Percentiles rank a stretch among this genome's conserved stretches.
phyloP scores from a whole-genome alignment of 2,797 vertebrate species.

The Gymnothorax javanicus region DNA sequence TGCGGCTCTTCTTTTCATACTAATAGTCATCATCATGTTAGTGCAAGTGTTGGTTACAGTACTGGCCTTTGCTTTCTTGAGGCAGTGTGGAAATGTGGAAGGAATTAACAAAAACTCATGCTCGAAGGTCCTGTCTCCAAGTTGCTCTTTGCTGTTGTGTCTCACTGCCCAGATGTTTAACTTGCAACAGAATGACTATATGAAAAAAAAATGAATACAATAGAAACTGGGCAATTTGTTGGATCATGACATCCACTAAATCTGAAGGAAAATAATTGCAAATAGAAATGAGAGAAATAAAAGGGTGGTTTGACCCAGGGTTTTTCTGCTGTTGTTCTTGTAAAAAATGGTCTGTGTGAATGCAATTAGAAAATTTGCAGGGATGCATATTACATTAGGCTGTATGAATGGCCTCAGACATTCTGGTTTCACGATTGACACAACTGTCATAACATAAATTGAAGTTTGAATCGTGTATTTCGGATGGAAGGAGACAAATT shows the following conservation, averaged over 20 bases:
- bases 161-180: neutral
- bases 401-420: neutral
- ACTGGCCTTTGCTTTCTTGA: neutral
- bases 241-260: neutral
- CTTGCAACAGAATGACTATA: neutral
- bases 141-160: neutral
- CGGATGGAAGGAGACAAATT: neutral
- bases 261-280: neutral
- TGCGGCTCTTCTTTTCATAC: neutral
- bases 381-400: neutral
- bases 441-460: neutral
- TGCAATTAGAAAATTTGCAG: neutral
- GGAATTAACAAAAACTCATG: neutral
- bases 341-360: neutral
- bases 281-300: neutral
- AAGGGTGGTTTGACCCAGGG: neutral
- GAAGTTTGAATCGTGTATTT: neutral
- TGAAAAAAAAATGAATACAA: neutral
- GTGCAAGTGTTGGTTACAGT: neutral
- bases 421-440: neutral
- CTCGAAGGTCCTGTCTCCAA: neutral
- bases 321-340: neutral
- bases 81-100: neutral
- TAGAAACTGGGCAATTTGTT: neutral
- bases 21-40: neutral